phyloP scores from a whole-genome alignment of 2,797 vertebrate genomes.

The Denticeps clupeoides region DNA sequence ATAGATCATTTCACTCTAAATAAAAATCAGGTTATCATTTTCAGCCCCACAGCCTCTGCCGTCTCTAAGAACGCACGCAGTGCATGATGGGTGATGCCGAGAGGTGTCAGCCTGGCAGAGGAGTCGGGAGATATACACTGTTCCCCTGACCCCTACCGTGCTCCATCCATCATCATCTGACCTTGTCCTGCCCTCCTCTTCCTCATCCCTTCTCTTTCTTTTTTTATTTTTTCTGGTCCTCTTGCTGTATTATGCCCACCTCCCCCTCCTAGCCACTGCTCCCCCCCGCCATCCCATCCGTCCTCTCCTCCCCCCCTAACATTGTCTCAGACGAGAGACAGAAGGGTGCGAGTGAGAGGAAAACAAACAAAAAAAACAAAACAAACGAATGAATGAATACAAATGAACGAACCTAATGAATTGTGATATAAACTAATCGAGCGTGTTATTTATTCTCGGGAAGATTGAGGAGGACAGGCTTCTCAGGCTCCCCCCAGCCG shows the following conservation, averaged over 20 bases:
- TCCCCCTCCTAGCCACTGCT: not conserved
- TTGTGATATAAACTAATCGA: not conserved
- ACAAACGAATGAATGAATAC: not conserved
- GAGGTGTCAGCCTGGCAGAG: no score
- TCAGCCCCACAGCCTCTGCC: no score
- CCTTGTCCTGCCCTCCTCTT: not conserved
- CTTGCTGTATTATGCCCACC: not conserved
- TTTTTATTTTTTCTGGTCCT: not conserved
- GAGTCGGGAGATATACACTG: no score
- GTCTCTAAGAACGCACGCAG: no score
- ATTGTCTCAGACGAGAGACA: not conserved
- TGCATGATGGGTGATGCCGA: no score
- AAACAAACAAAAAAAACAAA: not conserved
- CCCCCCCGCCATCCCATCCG: not conserved
- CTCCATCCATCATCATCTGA: conserved; percentile 2
- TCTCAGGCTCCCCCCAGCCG: no score
- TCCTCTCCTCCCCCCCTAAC: not conserved
- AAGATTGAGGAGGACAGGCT: not conserved
- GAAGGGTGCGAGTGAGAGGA: not conserved
- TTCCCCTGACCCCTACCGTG: not conserved
- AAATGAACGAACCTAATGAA: not conserved
- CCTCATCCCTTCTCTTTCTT: not conserved
- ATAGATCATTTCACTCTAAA: no score
- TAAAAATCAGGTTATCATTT: no score
- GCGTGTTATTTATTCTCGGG: not conserved